These are phyloP conservation scores for Drosophila cracens DNA, from an alignment of 2,888 invertebrate species.

Conservation along the genomic window DNA sequence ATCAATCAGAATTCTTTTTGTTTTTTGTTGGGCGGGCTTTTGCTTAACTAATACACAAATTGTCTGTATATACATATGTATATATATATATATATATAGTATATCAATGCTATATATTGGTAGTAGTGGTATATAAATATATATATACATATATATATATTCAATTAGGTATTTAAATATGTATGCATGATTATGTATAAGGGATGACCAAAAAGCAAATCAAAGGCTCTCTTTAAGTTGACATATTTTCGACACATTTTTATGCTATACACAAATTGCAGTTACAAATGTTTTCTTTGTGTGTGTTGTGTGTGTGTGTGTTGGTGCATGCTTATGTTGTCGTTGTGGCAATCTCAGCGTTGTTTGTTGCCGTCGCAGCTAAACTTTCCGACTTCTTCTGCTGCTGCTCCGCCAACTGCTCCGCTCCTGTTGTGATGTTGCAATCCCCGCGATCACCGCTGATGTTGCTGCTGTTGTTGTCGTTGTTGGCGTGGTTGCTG, in stretches of 20 bases:
- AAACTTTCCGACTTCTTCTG: conserved; percentile 35
- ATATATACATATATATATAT: conserved; percentile 52
- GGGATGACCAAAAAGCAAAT: conserved; percentile 70
- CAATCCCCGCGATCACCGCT: conserved; percentile 41
- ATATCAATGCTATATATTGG: conserved; percentile 24
- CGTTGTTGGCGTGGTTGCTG: conserved; percentile 68
- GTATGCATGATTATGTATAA: conserved; percentile 65
- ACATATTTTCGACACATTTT: conserved; percentile 49
- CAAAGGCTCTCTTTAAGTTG: conserved; percentile 63
- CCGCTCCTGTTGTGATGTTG: conserved; percentile 44
- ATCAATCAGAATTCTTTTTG: conserved; percentile 25
- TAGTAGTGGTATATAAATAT: conserved; percentile 23
- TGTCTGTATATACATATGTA: conserved; percentile 64
- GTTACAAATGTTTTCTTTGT: conserved; percentile 34
- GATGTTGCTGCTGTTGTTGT: conserved; percentile 63
- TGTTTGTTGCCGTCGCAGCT: conserved; percentile 43
- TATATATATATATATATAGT: conserved; percentile 37
- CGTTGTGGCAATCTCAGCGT: conserved; percentile 68
- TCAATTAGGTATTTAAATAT: conserved; percentile 58
- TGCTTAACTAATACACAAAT: conserved; percentile 77
- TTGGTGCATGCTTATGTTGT: conserved; percentile 59
- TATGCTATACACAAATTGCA: conserved; percentile 57
- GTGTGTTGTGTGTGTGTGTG: conserved; percentile 29
- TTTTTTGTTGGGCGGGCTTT: conserved; percentile 73
- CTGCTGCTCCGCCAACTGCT: conserved; percentile 46